These are phyloP conservation scores for Diadophis punctatus DNA, from an alignment of 2,113 vertebrate species.

Conservation along the genomic window DNA sequence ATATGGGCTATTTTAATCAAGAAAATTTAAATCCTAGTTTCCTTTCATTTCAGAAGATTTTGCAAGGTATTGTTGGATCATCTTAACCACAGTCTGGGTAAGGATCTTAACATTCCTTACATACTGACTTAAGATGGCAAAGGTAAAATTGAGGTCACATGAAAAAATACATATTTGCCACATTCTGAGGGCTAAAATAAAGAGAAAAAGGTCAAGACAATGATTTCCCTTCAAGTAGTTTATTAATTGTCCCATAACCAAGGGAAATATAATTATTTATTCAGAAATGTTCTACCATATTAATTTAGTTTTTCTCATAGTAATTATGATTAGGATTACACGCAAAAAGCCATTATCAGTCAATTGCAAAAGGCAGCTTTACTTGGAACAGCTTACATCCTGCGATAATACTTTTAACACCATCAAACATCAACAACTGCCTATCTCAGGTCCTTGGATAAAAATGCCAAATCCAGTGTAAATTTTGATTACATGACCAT, in stretches of 20 bases:
- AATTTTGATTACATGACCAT: no score
- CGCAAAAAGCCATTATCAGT: not conserved
- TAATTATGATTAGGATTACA: not conserved
- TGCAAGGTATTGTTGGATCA: not conserved
- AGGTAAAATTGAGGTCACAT: not conserved
- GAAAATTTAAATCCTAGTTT: not conserved
- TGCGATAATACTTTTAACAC: no score
- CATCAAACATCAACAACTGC: no score
- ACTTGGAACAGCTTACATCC: no score
- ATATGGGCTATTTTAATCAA: not conserved
- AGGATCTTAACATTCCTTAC: not conserved
- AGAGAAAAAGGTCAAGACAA: not conserved
- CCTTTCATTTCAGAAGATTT: not conserved
- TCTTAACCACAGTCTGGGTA: not conserved
- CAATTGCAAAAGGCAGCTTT: no score
- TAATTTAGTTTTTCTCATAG: not conserved
- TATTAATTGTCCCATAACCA: not conserved
- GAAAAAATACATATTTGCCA: not conserved
- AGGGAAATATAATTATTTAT: not conserved
- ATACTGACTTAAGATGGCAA: not conserved
- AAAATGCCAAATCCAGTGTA: no score
- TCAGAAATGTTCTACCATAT: not conserved
- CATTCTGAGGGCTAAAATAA: not conserved
- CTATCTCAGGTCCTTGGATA: no score
- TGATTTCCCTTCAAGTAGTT: not conserved